Evolutionary conservation across 1,140 invertebrate genomes (phyloP), one percentile per base, ranked within the genome.

Genomic region (Drosophila tani): DNA sequence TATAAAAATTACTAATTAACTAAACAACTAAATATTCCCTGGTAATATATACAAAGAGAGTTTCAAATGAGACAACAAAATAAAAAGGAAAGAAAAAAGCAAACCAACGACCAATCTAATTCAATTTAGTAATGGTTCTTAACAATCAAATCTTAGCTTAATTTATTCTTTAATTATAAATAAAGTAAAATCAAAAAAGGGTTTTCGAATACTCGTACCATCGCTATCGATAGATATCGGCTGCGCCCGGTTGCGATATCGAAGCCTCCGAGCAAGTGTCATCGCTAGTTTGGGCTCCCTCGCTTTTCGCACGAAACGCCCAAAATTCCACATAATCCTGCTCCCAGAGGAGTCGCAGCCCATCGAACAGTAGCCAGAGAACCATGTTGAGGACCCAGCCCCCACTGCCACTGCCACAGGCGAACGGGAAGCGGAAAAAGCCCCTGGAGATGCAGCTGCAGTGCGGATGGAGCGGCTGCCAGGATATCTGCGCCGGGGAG

Each of bases 401-500:
- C 24, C 17, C 63, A 1, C 1, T 40, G 38, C 59, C 66, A 1
- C 24, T 32, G 15, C 49, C 38, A 5, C 50, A 68, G 21, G 49
- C 51, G 19, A 56, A 6, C 11, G 53, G 60, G 5, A 88, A 91
- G 51, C 29, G 68, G 21, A 91, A 76, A 32, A 91, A 82, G 35
- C 12, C 40, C 15, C 51, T 19, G 21, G 75, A 60, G 24, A 27
- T 76, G 71, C 64, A 65, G 5, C 9, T 92, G n/a, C 45, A 45
- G 14, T 92, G 91, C 40, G 74, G 76, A 35, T 92, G 88, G 88
- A 51, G 21, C 14, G 75, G 62, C 27, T 92, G 91, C 46, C 51
- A 51, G 38, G 57, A 62, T 45, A 46, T 58, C 4, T 84, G 74
- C 51, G 43, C 32, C 11, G 75, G 86, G 19, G 88, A 87, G 41